These are phyloP conservation scores for Mimachlamys varia DNA, from an alignment of 2,888 invertebrate genomes.

Conservation along the genomic window DNA sequence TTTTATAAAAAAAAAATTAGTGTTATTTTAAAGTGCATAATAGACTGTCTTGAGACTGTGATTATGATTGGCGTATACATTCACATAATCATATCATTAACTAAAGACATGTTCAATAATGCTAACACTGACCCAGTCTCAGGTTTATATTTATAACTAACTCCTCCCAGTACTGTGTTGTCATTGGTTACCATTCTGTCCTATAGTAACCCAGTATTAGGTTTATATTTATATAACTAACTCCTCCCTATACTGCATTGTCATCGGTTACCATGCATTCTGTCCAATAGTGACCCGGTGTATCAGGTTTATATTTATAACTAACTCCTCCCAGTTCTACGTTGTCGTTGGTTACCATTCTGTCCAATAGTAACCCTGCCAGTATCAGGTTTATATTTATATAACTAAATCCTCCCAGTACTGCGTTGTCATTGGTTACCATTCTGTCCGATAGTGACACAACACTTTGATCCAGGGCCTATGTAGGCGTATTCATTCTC, in stretches of 20 bases:
- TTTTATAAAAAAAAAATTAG: no score
- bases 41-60: not conserved
- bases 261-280: no score
- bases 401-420: no score
- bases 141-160: not conserved
- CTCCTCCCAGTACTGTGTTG: not conserved
- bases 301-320: not conserved
- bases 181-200: not conserved
- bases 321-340: not conserved
- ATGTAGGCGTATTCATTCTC: no score
- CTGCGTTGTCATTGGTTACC: no score
- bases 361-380: no score
- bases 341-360: not conserved
- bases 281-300: not conserved
- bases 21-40: not conserved
- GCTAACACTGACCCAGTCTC: not conserved
- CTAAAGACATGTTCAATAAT: not conserved
- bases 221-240: no score
- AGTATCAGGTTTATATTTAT: no score
- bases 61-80: slow-evolving; percentile 6
- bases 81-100: not conserved
- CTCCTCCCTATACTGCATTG: no score
- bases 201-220: no score
- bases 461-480: no score
- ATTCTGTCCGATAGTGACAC: no score